Base-by-base conservation (phyloP, 2,797 vertebrate genomes). In the Amphiprion clarkii region DNA sequence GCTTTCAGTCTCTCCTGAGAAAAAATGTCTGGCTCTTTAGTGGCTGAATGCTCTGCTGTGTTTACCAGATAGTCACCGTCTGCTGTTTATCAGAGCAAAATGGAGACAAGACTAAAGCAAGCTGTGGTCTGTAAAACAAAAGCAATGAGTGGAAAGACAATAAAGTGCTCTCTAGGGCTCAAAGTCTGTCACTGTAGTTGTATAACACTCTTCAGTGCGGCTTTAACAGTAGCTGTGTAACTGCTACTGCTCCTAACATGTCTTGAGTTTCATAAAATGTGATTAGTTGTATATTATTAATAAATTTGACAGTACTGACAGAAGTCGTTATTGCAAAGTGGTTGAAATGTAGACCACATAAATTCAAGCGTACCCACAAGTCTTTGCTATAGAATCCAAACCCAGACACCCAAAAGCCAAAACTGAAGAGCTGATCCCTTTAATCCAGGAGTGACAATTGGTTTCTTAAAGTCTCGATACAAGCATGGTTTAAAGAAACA, bases 381-480 rank as follows among this genome's bases (percentile, higher is more conserved):
- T 52, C 59, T 62, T 57, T 71, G 29, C 25, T 27, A 3, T 9
- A 21, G 69, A 71, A 63, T 78, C 75, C 77, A 79, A 78, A 81
- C 59, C 74, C 78, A 80, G 36, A 40, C 76, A 65, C 44, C 36
- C 61, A 7, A 51, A 68, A 84, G 75, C 78, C 80, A 86, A 80
- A 71, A 33, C 13, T 55, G 57, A 83, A 74, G 71, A 80, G 67
- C 74, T 68, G 76, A 77, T 83, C 67, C 69, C 87, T 83, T 79
- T 87, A 78, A 87, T 84, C 67, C 76, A 72, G 76, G 44, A 73
- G 74, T 86, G 76, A 86, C 89, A 87, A 87, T 83, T 87, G 68
- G 52, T 87, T 81, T 76, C 64, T 71, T 80, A 67, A 82, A 78
- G 73, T 74, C 76, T 87, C 21, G 29, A 84, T 75, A 73, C 51